A percentile compares a stretch with the other conserved stretches of the same genome.
phyloP scores from a whole-genome alignment of 2,113 vertebrate genomes.

The Nothocercus nigrocapillus region DNA sequence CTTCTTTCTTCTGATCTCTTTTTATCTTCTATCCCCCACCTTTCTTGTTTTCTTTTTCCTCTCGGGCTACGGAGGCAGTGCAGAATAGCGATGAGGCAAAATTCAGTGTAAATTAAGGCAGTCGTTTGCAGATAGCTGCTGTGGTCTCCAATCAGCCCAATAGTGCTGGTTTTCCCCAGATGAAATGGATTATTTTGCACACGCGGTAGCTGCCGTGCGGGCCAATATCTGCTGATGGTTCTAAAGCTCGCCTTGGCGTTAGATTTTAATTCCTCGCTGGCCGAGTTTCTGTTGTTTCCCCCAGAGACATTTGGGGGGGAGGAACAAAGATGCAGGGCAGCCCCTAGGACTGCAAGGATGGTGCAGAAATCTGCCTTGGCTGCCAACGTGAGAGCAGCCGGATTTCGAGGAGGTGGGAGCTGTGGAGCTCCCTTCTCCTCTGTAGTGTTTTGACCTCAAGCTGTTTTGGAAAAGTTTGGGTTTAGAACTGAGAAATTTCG shows the following conservation, averaged over 20 bases:
- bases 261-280: accelerated
- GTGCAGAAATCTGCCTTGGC: not conserved
- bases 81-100: slow-evolving; percentile 10
- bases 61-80: not conserved
- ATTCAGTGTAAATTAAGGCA: slow-evolving; percentile 7
- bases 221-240: accelerated
- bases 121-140: slow-evolving; percentile 9
- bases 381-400: not conserved
- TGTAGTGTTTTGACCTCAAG: not conserved
- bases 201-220: not conserved
- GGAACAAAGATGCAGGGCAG: not conserved
- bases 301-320: not conserved
- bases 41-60: not conserved
- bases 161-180: not conserved
- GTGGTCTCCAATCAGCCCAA: slow-evolving; percentile 15
- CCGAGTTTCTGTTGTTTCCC: not conserved
- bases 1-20: not conserved
- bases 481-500: not conserved
- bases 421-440: not conserved
- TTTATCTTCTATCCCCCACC: not conserved
- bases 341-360: not conserved
- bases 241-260: not conserved
- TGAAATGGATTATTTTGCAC: not conserved
- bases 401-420: not conserved
- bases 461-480: not conserved